Evolutionary conservation across 2,113 vertebrate genomes (phyloP).

Genomic region (chimpanzee (Pan troglodytes)): DNA sequence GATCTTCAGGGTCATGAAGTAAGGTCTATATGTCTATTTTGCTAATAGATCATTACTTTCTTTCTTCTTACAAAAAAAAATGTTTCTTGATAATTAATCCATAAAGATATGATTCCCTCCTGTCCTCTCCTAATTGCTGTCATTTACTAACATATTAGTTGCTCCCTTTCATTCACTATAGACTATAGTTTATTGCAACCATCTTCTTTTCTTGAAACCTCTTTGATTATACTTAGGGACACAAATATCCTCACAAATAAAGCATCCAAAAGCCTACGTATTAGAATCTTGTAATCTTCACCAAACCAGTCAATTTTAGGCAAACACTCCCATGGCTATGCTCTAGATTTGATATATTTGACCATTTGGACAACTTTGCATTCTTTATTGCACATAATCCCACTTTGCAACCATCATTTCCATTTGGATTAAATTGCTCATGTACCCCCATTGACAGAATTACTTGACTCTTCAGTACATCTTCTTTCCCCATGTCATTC

Average conservation of each 20-base stretch:
- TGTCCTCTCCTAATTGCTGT: background rate
- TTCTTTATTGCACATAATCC: background rate
- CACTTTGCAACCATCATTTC: background rate
- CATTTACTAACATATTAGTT: background rate
- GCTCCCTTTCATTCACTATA: background rate
- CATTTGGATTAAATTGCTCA: background rate
- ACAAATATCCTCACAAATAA: background rate
- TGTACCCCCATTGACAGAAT: background rate
- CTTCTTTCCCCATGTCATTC: background rate
- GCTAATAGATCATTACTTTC: background rate
- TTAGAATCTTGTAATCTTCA: background rate
- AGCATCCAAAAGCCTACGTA: background rate
- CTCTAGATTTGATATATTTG: background rate
- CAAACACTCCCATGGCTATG: background rate
- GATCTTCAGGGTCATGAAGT: background rate
- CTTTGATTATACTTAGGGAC: background rate
- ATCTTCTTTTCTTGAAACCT: background rate
- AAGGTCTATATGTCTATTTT: background rate
- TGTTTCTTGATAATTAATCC: background rate
- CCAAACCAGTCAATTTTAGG: background rate
- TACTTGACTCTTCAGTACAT: background rate
- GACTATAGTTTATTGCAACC: background rate
- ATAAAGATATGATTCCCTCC: background rate
- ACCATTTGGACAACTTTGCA: background rate
- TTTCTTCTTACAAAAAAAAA: background rate